phyloP scores from a whole-genome alignment of 1,140 invertebrate genomes.

The Drosophila jambulina region DNA sequence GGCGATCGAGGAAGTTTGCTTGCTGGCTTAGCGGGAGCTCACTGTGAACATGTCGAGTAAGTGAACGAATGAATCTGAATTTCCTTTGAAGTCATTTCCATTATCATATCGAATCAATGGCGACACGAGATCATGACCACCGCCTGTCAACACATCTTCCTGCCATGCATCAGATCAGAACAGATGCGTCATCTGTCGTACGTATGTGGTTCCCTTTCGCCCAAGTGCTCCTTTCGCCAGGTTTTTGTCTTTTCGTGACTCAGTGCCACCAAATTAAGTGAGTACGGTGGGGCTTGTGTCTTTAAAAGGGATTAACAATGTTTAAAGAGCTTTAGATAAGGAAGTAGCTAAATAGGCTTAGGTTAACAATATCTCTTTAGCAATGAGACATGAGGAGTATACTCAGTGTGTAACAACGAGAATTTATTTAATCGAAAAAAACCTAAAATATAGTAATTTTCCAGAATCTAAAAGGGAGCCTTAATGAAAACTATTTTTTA shows the following conservation, averaged over 20 bases:
- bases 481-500: too few relatives aligned
- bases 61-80: constrained; percentile 33
- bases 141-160: constrained; percentile 34
- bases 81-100: constrained; percentile 20
- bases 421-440: too few relatives aligned
- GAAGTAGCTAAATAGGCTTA: neutral
- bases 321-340: neutral
- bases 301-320: neutral
- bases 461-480: too few relatives aligned
- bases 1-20: constrained; percentile 15
- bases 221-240: constrained; percentile 9
- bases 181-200: constrained; percentile 27
- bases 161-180: constrained; percentile 22
- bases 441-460: too few relatives aligned
- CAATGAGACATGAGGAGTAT: neutral
- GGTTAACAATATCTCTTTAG: neutral
- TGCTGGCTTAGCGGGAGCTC: constrained; percentile 11
- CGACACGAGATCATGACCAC: constrained; percentile 26
- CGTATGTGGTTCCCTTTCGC: constrained; percentile 8
- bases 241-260: constrained; percentile 18
- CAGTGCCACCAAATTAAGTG: neutral
- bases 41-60: constrained; percentile 37
- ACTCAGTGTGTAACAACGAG: neutral
- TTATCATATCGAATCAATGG: constrained; percentile 20
- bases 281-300: neutral